Base-by-base conservation (phyloP, 2,888 invertebrate genomes). In the Andricus curvator region DNA sequence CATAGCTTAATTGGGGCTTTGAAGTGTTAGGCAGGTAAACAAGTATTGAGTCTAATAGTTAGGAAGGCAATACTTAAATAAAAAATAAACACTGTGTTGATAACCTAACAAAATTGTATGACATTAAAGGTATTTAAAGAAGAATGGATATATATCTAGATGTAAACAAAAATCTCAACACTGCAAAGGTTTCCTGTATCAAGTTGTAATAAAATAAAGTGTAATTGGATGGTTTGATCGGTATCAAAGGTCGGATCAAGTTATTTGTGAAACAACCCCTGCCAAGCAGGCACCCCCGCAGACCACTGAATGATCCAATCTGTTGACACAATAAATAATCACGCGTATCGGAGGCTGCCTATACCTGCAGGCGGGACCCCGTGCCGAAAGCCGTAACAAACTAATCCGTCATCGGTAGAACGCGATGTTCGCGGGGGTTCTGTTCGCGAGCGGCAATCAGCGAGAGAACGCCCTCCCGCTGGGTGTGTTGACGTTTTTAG, bases 231-330 rank as follows among this genome's bases (percentile, higher is more conserved):
- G 78, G 78, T 79, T 64, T 37, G 70, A 64, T 67, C 44, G 80
- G 51, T 81, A 84, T 82, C 82, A 78, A 48, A 78, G 78, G 74
- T 84, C 79, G 84, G 78, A 87, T 87, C 85, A 86, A 85, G 85
- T 85, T 86, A 86, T 87, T 85, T 80, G 29, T 60, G 62, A 62
- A 81, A 77, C 66, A 79, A 74, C 48, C 70, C 77, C 67, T 62
- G 56, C 62, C 15, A 56, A 66, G 66, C 78, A 64, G 37, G 37
- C 37, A 37, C 37, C 86, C 87, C 87, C 84, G 81, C 82, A 84
- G 86, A 83, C 81, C 84, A 83, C 85, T 88, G 87, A 88, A 89
- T 89, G 88, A 90, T 90, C 88, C 88, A 89, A 89, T 90, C 89
- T 89, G 87, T 81, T 83, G 86, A 84, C 85, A 88, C 87, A 88